Evolutionary conservation across 2,888 invertebrate species (phyloP), one percentile per base, ranked within the genome.

Genomic region (Cosmopolites sordidus): DNA sequence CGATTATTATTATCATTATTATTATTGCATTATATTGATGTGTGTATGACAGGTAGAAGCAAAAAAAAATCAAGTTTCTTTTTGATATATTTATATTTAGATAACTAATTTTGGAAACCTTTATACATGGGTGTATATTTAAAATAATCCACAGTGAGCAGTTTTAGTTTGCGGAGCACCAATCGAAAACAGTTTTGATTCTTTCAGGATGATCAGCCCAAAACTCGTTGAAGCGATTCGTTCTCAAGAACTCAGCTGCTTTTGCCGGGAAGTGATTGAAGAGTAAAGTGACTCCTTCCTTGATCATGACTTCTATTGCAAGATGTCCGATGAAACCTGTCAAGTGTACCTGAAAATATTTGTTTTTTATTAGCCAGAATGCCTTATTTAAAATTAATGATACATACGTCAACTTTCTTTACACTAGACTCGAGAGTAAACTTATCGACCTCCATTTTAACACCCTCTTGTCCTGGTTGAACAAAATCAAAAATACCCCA

Each of bases 141-240:
- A n/a, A n/a, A n/a, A n/a, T n/a, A n/a, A n/a, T n/a, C n/a, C n/a
- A n/a, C n/a, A n/a, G n/a, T n/a, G n/a, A n/a, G n/a, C n/a, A n/a
- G n/a, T n/a, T n/a, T 27, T 27, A 27, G 9, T 27, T 9, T 27
- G 5, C 27, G 5, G 5, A 6, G 27, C 48, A 48, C 14, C 12
- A 30, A 4, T 40, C 42, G 11, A 33, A 40, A n/a, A 49, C 16
- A 1, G 22, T 15, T 11, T 27, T 8, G n/a, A 49, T 37, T 16
- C 16, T 49, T 16, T 49, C 49, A 1, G 49, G 43, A 43, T 43
- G 14, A 5, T 14, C 39, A n/a, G 42, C 14, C 49, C 49, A 49
- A 38, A 37, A 43, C 0, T 17, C 49, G 16, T 49, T 49, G 16
- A 49, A 49, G 1, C 43, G 8, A 6, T 43, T 1, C 11, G 12